Percentiles rank a stretch among this genome's conserved stretches.
phyloP scores from a whole-genome alignment of 2,797 vertebrate species.

The Kryptolebias ocellatus region DNA sequence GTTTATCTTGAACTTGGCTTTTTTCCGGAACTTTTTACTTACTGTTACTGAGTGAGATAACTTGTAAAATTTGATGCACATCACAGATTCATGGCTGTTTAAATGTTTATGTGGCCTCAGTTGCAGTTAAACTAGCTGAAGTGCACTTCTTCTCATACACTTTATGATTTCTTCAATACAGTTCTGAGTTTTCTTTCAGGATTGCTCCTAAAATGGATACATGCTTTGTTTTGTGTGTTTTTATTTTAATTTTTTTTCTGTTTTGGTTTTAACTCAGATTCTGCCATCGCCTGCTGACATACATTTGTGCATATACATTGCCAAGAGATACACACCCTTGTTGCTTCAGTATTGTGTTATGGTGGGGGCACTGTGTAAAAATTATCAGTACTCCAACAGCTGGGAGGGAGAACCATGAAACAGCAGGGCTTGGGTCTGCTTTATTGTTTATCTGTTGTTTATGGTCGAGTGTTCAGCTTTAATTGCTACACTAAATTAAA shows the following conservation, averaged over 20 bases:
- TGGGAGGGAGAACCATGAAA: slow-evolving; percentile 96
- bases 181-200: slow-evolving; percentile 38
- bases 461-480: slow-evolving; percentile 99
- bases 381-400: slow-evolving; percentile 95
- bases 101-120: slow-evolving; percentile 47
- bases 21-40: neutral
- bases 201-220: too few relatives aligned
- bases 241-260: slow-evolving; percentile 43
- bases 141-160: slow-evolving; percentile 23
- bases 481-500: slow-evolving; percentile 99
- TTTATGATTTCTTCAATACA: slow-evolving; percentile 37
- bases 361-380: slow-evolving; percentile 89
- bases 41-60: slow-evolving; percentile 4
- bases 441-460: slow-evolving; percentile 99
- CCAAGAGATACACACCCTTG: slow-evolving; percentile 49
- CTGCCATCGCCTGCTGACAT: slow-evolving; percentile 45
- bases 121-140: slow-evolving; percentile 33
- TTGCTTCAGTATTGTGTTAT: slow-evolving; percentile 74
- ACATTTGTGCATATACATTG: slow-evolving; percentile 30
- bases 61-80: slow-evolving; percentile 13
- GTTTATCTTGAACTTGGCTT: slow-evolving; percentile 14
- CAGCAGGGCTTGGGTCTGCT: slow-evolving; percentile 93
- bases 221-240: slow-evolving; percentile 43
- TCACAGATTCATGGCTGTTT: slow-evolving; percentile 26
- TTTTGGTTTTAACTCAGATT: slow-evolving; percentile 18